Evolutionary conservation across 1,140 invertebrate species (phyloP).

Genomic region (Oncopodura yosiiana): DNA sequence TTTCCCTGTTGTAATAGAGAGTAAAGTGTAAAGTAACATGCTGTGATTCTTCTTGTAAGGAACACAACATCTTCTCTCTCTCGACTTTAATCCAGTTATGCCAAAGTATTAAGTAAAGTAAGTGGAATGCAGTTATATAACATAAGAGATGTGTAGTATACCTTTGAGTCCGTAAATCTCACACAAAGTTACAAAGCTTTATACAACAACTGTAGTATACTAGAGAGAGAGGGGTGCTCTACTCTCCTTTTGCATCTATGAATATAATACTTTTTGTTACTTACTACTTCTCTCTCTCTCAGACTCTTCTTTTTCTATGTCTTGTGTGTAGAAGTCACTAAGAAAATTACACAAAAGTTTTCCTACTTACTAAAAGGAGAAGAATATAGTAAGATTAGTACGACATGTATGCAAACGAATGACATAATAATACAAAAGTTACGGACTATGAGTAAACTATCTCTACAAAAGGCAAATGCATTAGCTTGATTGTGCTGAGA

Average conservation of each 20-base stretch:
- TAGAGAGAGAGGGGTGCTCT: too few relatives aligned
- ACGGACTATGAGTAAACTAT: neutral
- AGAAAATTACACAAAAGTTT: neutral
- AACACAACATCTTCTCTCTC: neutral
- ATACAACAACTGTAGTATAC: too few relatives aligned
- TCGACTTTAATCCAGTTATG: neutral
- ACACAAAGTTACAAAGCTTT: too few relatives aligned
- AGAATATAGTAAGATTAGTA: neutral
- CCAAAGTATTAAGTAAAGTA: too few relatives aligned
- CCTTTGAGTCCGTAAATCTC: too few relatives aligned
- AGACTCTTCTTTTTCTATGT: neutral
- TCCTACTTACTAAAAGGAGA: neutral
- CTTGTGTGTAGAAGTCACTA: neutral
- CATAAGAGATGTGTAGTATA: too few relatives aligned
- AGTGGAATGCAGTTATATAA: too few relatives aligned
- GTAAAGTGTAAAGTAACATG: neutral
- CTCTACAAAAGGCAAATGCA: conserved; percentile 7
- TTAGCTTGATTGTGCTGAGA: conserved; percentile 19
- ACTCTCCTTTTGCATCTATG: too few relatives aligned
- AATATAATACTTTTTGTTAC: too few relatives aligned
- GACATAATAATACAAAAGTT: neutral
- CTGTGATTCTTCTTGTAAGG: neutral
- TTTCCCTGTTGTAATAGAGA: neutral
- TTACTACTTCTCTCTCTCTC: too few relatives aligned
- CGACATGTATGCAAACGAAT: neutral